A percentile compares a stretch with the other conserved stretches of the same genome.
phyloP scores from a whole-genome alignment of 2,888 invertebrate species.

The Nudaria mundana region DNA sequence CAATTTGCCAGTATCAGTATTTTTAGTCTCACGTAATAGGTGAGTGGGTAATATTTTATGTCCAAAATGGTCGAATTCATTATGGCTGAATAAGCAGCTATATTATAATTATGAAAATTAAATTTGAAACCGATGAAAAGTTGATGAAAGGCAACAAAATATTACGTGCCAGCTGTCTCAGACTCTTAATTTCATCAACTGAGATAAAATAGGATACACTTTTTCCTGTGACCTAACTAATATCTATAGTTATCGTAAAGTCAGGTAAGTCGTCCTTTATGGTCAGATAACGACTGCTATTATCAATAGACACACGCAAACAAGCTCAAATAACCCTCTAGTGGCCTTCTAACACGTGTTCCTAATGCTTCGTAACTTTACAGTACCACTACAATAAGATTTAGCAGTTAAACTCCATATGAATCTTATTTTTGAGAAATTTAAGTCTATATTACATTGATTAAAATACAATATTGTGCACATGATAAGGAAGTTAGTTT shows the following conservation, averaged over 20 bases:
- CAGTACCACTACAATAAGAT: not conserved
- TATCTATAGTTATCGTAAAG: not conserved
- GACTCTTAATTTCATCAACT: not conserved
- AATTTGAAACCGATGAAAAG: too few species aligned
- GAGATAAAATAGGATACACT: too few species aligned
- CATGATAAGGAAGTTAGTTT: not conserved
- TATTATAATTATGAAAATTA: too few species aligned
- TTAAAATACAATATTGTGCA: not conserved
- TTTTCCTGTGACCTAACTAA: too few species aligned
- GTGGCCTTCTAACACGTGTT: constrained; percentile 77
- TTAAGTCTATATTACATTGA: constrained; percentile 13
- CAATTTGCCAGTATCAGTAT: too few species aligned
- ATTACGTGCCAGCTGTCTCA: too few species aligned
- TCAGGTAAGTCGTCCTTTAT: constrained; percentile 21
- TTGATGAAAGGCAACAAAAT: too few species aligned
- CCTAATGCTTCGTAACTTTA: constrained; percentile 40
- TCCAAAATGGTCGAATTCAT: too few species aligned
- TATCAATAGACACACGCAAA: constrained; percentile 54
- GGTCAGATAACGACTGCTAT: constrained; percentile 41
- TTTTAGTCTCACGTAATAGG: too few species aligned
- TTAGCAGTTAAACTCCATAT: fast-evolving
- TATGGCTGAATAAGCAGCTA: too few species aligned
- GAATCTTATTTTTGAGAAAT: not conserved
- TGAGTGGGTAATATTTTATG: too few species aligned
- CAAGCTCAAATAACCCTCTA: constrained; percentile 60